Evolutionary conservation across 2,888 invertebrate species (phyloP).

Genomic region (Cataglyphis albicans): DNA sequence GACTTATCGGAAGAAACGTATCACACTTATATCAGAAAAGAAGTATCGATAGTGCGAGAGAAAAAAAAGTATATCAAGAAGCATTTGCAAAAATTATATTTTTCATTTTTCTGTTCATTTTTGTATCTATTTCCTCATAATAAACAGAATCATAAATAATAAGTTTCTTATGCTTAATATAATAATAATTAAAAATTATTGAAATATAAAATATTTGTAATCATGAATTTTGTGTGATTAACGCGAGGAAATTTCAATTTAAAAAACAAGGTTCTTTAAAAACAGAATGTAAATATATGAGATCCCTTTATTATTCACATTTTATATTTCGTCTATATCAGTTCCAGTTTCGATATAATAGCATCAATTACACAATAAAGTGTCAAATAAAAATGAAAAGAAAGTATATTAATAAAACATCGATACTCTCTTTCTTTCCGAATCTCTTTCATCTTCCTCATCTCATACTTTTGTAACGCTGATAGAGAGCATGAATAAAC

Average conservation of each 20-base stretch:
- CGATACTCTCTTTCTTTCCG: conserved; percentile 49
- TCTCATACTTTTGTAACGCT: conserved; percentile 44
- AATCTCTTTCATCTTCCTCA: conserved; percentile 13
- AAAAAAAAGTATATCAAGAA: neutral
- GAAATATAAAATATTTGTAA: neutral
- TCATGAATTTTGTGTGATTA: neutral
- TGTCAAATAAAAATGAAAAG: neutral
- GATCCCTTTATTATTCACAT: neutral
- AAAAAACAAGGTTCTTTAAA: neutral
- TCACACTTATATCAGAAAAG: conserved; percentile 13
- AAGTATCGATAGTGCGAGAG: conserved; percentile 41
- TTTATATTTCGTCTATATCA: neutral
- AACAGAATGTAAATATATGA: neutral
- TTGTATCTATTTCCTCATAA: neutral
- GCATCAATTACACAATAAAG: neutral
- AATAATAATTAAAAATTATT: neutral
- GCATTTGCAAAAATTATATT: conserved; percentile 6
- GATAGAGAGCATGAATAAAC: conserved; percentile 48
- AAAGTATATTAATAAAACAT: conserved; percentile 14
- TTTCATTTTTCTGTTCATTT: neutral
- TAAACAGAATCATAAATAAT: neutral
- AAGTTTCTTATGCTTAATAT: conserved; percentile 8
- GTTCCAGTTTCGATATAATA: neutral
- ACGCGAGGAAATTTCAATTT: neutral
- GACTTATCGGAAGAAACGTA: conserved; percentile 40